Base-by-base conservation (phyloP, 2,113 vertebrate genomes). In the Callithrix jacchus region DNA sequence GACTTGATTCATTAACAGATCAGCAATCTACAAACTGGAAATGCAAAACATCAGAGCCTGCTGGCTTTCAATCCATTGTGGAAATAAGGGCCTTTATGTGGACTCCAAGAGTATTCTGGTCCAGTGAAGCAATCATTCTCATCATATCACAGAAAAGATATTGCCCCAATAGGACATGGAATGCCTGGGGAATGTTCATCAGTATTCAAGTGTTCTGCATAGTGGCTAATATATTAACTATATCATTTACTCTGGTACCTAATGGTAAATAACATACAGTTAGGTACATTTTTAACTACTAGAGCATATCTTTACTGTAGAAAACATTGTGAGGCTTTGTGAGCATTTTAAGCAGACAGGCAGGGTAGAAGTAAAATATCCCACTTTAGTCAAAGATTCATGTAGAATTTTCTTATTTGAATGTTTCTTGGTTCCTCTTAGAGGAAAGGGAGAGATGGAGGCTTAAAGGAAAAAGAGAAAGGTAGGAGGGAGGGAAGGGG, bases 231-330 rank as follows among this genome's bases (percentile, higher is more conserved):
- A 40, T 40, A 64, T 92, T 96, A 82, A 93, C 32, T 49, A 86
- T 81, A 77, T 54, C 73, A 18, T 70, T 54, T 74, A 4, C 42
- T 54, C 73, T 56, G 70, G 37, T 66, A 87, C 23, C 87, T 96
- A 95, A 70, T 93, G 93, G 84, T 97, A 97, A 97, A 85, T 89
- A 95, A 93, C 42, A 93, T 21, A 66, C 4, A 95, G 42, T 58
- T 93, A 84, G 85, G 71, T 82, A 76, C 49, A 74, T 79, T 91
- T 64, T 91, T 54, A 35, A 77, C 42, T 74, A 21, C 6, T 21
- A 79, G 70, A 89, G 37, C 32, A n/a, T 66, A 10, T 83, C 32
- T 74, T 7, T 74, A 17, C 71, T 45, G 83, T 73, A 61, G 45
- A 93, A 71, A 87, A 96, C 91, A 86, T 56, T 30, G 40, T 20